Base-by-base conservation (phyloP, 1,140 invertebrate genomes). In the Drosophila insularis region DNA sequence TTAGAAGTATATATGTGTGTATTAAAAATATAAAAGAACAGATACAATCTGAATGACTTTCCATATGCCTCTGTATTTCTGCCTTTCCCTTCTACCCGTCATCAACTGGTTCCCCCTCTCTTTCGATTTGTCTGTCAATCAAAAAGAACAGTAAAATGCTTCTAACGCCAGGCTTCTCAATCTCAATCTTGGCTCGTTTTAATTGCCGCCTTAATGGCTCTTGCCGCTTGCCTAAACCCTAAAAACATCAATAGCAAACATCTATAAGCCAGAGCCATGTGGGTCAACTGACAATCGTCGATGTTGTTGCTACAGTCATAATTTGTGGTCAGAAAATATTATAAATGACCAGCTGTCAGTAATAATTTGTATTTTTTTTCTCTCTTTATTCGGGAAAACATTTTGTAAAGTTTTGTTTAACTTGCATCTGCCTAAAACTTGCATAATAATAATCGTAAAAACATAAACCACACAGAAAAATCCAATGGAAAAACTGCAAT, bases 301-400 rank as follows among this genome's bases (percentile, higher is more conserved):
- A 4, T 0, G 23, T 27, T 6, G 27, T 27, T 27, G 23, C 23
- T 61, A 50, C 37, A 86, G 75, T 86, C 82, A 70, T 76, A 71
- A 69, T 63, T 66, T 53, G 46, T n/a, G 32, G 2, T 37, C 2
- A 27, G 3, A 59, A 27, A 54, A 68, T 72, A 59, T 63, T 50
- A 63, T 71, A 69, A 84, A 84, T 84, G 75, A 72, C 68, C 76
- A 82, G 71, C 80, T 82, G 80, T 84, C 80, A 80, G 70, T 79
- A 40, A 58, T 32, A 5, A 27, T 27, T 27, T 35, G 8, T 40
- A n/a, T 43, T 6, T 14, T 40, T 40, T 40, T 40, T 10, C n/a
- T 5, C 11, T 0, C 4, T 35, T 10, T 35, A n/a, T 32, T 35
- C 1, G 39, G 39, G 43, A 55, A 46, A 27, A 76, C n/a, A 40